These are phyloP conservation scores for Eulemur macaco DNA, from an alignment of 2,113 vertebrate genomes.

Conservation along the genomic window DNA sequence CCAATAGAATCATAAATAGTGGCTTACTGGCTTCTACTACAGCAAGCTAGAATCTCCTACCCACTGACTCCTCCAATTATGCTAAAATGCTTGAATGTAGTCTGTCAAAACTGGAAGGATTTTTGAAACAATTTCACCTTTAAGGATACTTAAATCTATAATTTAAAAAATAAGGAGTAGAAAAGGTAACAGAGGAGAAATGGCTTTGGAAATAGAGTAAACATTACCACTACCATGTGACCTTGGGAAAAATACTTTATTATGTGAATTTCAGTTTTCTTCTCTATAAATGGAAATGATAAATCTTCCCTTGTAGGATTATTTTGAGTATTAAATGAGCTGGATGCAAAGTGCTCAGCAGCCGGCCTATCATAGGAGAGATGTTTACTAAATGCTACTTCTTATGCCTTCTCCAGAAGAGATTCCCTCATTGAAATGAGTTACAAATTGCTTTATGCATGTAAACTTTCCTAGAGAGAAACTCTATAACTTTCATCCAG, in stretches of 20 bases:
- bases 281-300: background rate
- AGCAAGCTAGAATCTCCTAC: background rate
- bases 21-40: background rate
- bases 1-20: slow-evolving; percentile 32
- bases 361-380: background rate
- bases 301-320: background rate
- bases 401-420: background rate
- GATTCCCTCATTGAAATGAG: background rate
- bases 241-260: background rate
- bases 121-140: slow-evolving; percentile 19
- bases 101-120: background rate
- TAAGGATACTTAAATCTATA: background rate
- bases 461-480: background rate
- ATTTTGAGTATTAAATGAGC: background rate
- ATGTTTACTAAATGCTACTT: background rate
- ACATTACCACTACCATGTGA: background rate
- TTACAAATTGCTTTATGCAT: background rate
- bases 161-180: background rate
- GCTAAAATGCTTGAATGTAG: slow-evolving; percentile 30
- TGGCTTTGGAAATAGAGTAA: background rate
- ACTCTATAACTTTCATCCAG: background rate
- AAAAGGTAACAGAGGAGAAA: background rate
- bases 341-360: background rate
- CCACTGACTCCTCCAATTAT: slow-evolving; percentile 43
- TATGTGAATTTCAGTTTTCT: background rate